These are phyloP conservation scores for Siphamia tubifer DNA, from an alignment of 2,113 vertebrate species.

Conservation along the genomic window DNA sequence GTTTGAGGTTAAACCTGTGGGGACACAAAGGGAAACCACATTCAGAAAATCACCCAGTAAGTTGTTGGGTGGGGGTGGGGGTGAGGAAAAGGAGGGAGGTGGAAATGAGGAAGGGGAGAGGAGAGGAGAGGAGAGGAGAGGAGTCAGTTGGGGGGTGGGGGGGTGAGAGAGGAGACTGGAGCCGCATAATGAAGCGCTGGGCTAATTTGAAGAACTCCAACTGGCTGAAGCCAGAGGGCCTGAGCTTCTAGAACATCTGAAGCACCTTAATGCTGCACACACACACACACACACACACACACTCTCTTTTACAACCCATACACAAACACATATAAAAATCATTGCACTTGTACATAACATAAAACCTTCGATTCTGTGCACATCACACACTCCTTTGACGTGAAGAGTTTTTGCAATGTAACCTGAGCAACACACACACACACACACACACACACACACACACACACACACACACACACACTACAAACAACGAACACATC, in stretches of 20 bases:
- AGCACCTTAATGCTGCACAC: constrained; percentile 53
- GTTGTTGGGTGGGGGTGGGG: background rate
- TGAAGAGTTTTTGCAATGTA: background rate
- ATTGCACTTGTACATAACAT: background rate
- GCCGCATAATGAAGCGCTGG: constrained; percentile 89
- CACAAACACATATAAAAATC: background rate
- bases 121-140: background rate
- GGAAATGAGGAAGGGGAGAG: constrained; percentile 3
- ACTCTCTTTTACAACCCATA: background rate
- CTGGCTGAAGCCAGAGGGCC: constrained; percentile 92
- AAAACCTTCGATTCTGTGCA: background rate
- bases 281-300: constrained; percentile 33
- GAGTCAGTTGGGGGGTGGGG: background rate
- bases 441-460: background rate
- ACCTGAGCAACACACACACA: no score
- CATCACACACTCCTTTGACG: constrained; percentile 12
- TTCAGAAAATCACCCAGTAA: no score
- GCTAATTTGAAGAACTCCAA: constrained; percentile 93
- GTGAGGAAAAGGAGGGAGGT: constrained; percentile 21
- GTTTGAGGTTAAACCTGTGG: no score
- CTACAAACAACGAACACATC: constrained; percentile 6
- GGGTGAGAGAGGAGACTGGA: constrained; percentile 53
- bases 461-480: background rate
- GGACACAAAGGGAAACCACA: no score
- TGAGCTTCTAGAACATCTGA: constrained; percentile 76